Percentiles rank a stretch among this genome's conserved stretches.
These are phyloP conservation scores for Ferrisia virgata DNA, from an alignment of 2,888 invertebrate species.

Conservation along the genomic window DNA sequence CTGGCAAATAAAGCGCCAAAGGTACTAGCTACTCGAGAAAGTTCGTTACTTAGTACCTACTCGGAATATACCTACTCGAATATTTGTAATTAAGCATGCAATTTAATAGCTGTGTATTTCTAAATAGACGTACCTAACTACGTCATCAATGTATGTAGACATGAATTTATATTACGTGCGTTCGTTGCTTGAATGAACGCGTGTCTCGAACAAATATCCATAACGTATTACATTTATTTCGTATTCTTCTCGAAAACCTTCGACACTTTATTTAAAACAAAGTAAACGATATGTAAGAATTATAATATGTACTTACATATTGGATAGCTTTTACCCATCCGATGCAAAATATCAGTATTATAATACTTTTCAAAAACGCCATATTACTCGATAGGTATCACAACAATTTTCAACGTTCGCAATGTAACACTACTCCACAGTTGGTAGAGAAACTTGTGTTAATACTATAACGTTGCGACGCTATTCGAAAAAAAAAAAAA, in stretches of 20 bases:
- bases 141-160: neutral
- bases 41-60: neutral
- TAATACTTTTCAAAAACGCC: neutral
- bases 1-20: neutral
- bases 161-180: neutral
- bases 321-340: neutral
- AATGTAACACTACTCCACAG: neutral
- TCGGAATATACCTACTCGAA: neutral
- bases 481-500: neutral
- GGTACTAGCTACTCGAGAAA: neutral
- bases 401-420: neutral
- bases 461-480: neutral
- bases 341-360: neutral
- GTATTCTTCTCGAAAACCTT: neutral
- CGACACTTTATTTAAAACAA: no score
- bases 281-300: neutral
- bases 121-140: neutral
- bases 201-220: neutral
- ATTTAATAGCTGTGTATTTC: neutral
- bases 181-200: neutral
- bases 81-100: neutral
- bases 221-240: neutral
- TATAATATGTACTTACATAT: neutral
- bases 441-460: constrained; percentile 3
- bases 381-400: neutral